Conservation (phyloP, 2,113 vertebrate species). For the Phocoena sinus region DNA sequence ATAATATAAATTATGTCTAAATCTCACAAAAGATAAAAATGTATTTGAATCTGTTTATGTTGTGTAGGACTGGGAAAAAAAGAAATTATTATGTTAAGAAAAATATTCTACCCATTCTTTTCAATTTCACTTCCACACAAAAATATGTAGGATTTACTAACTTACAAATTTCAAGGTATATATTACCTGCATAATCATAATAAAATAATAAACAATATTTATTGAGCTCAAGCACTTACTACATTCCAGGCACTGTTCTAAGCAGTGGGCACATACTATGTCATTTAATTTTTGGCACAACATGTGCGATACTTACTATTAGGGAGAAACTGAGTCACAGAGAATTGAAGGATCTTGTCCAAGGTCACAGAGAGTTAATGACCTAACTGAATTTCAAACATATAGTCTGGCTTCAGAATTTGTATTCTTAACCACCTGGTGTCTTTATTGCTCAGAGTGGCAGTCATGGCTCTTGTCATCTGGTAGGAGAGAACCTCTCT, state of each 20-base stretch:
- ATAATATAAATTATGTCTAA: not conserved
- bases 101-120: not conserved
- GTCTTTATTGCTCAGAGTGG: not conserved
- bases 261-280: not conserved
- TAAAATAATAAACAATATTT: not conserved
- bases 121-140: not conserved
- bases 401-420: not conserved
- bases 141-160: not conserved
- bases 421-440: not conserved
- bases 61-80: not conserved
- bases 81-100: not conserved
- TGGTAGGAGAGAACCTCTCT: not conserved
- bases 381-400: not conserved
- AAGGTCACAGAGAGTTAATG: not conserved
- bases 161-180: not conserved
- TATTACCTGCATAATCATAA: not conserved
- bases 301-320: not conserved
- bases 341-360: not conserved
- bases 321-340: not conserved
- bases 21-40: not conserved
- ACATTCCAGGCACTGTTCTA: not conserved
- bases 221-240: not conserved
- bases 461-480: not conserved
- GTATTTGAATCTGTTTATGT: not conserved
- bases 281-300: not conserved